Percentiles rank a stretch among this genome's conserved stretches.
Evolutionary conservation across 2,113 vertebrate genomes (phyloP).

Genomic region (Baryphthengus martii): DNA sequence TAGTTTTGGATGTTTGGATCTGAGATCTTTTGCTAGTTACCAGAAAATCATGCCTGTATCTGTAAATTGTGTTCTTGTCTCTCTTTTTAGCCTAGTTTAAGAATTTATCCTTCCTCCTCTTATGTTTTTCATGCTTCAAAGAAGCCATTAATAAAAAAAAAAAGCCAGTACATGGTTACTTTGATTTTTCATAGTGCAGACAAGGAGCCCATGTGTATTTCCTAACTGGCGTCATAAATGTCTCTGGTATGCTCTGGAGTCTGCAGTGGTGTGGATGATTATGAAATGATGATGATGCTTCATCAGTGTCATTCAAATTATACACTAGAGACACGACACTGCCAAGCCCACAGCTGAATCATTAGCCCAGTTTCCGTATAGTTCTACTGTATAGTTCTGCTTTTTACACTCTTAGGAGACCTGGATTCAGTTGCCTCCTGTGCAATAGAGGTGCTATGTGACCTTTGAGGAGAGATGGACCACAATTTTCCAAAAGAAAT

Average conservation of each 20-base stretch:
- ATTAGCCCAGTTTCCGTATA: not conserved
- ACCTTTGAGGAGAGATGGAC: not conserved
- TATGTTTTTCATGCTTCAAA: not conserved
- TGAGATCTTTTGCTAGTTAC: not conserved
- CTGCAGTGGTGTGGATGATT: not conserved
- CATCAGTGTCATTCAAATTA: not conserved
- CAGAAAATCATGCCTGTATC: not conserved
- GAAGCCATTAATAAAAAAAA: not conserved
- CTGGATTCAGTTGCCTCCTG: not conserved
- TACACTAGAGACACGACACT: not conserved
- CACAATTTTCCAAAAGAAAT: not conserved
- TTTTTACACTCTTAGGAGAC: not conserved
- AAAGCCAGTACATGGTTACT: not conserved
- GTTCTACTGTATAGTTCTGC: not conserved
- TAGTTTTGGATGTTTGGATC: not conserved
- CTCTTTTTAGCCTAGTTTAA: not conserved
- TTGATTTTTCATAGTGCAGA: not conserved
- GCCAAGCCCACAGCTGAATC: not conserved
- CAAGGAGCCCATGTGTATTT: not conserved
- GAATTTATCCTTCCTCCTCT: not conserved
- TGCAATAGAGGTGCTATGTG: not conserved
- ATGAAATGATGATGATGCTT: not conserved
- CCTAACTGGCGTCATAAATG: not conserved
- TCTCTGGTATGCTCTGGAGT: not conserved
- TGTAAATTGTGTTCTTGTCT: not conserved